Evolutionary conservation across 23 tunicate genomes (phyloP), one percentile per base, ranked within the genome.

Genomic region (Botrylloides violaceus): DNA sequence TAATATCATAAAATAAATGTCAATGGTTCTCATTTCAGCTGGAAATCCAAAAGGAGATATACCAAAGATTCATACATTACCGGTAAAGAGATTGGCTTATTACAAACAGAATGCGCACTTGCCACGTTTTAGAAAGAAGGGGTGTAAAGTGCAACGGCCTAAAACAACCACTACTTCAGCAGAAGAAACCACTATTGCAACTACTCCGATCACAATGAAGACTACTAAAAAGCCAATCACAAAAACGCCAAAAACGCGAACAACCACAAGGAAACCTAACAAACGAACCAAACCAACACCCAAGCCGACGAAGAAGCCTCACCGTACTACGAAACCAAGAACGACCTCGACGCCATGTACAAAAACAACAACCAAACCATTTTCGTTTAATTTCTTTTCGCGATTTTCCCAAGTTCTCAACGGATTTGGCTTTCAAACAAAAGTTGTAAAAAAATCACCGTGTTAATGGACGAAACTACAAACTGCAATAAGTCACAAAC

Each of bases 301-400:
- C 28, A 47, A 47, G 55, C 55, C 55, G 18, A 47, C 55, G 18
- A 59, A 59, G 64, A 59, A 59, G 19, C 64, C 64, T 7, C 19
- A n/a, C 19, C 7, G 7, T 59, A 59, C 9, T 23, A 12, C 64
- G 30, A 22, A 7, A 59, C 7, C 64, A 59, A 12, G 15, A 47
- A 47, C 4, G 12, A 58, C 4, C 4, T 29, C 62, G 18, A 47
- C 55, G 18, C 55, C 55, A 12, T 58, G 29, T 58, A 5, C 62
- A 4, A 58, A 58, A 58, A 4, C 62, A 58, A 58, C 62, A 58
- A 58, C 23, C 29, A 58, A 58, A 58, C 62, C 62, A 58, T 9
- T 58, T 58, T 63, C 70, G 20, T 28, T 63, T 4, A 34, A 31
- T 63, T 63, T 63, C 35, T 63, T 63, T 28, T 63, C 70, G 23